Conservation (phyloP, 2,113 vertebrate genomes). For the Cynopterus brachyotis region DNA sequence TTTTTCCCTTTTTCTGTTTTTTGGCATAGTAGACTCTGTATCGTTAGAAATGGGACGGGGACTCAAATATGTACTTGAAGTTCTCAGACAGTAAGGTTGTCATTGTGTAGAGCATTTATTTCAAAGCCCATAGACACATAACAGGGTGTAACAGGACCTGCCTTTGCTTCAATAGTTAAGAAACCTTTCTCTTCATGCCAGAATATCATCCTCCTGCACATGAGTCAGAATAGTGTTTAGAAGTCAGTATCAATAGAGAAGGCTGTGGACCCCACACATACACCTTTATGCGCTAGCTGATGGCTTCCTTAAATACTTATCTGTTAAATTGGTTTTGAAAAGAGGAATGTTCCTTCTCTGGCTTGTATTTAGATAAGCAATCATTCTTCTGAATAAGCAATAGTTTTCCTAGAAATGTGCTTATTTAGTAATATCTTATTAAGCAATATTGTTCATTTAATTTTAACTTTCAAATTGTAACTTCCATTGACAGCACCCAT, state of each 20-base stretch:
- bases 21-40: neutral
- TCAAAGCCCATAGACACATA: neutral
- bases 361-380: neutral
- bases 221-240: slow-evolving; percentile 9
- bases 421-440: slow-evolving; percentile 19
- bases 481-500: neutral
- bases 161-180: neutral
- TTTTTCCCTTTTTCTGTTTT: neutral
- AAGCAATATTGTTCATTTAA: neutral
- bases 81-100: neutral
- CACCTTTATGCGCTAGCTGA: neutral
- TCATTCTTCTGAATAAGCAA: neutral
- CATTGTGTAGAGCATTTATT: neutral
- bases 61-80: neutral
- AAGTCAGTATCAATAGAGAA: slow-evolving; percentile 7
- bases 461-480: slow-evolving; percentile 30
- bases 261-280: neutral
- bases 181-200: neutral
- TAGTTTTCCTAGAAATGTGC: neutral
- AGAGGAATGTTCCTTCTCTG: neutral
- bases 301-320: neutral
- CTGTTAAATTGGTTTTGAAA: slow-evolving; percentile 39
- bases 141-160: neutral
- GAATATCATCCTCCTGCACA: neutral
- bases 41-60: neutral